phyloP scores from a whole-genome alignment of 2,797 vertebrate genomes.

The Sparus aurata region DNA sequence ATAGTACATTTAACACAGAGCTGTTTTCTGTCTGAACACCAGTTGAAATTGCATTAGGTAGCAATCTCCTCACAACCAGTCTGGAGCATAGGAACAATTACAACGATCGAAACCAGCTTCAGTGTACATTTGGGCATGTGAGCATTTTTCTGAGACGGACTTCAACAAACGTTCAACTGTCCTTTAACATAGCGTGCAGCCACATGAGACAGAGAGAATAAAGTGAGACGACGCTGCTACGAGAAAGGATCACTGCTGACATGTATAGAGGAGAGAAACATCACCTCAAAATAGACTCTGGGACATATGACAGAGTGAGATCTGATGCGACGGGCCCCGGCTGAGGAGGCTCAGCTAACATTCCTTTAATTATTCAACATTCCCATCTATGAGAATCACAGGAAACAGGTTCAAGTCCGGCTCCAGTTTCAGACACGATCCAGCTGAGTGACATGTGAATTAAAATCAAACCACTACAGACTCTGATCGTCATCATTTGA shows the following conservation, averaged over 20 bases:
- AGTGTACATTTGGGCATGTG: not conserved
- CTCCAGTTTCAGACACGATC: constrained; percentile 28
- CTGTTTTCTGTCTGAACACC: not conserved
- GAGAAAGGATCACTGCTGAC: constrained; percentile 2
- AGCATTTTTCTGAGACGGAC: not conserved
- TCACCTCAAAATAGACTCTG: constrained; percentile 34
- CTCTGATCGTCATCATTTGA: constrained; percentile 5
- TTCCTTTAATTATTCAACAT: constrained; percentile 63
- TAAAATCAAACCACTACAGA: constrained; percentile 15
- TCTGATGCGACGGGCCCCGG: constrained; percentile 16
- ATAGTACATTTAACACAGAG: too few relatives aligned
- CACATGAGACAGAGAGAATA: not conserved
- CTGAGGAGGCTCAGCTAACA: constrained; percentile 49
- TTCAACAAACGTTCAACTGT: not conserved
- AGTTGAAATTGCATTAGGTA: not conserved
- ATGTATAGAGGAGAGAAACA: constrained; percentile 11
- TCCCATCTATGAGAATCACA: constrained; percentile 33
- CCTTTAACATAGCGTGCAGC: constrained; percentile 9
- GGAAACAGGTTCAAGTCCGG: constrained; percentile 37
- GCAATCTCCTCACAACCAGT: not conserved
- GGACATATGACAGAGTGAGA: constrained; percentile 42
- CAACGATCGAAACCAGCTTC: not conserved
- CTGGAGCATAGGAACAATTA: not conserved
- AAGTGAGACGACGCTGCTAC: not conserved
- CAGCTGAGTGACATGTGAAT: constrained; percentile 26